Conservation (phyloP, 2,888 invertebrate genomes). For the Rhagophthalmus giganteus region DNA sequence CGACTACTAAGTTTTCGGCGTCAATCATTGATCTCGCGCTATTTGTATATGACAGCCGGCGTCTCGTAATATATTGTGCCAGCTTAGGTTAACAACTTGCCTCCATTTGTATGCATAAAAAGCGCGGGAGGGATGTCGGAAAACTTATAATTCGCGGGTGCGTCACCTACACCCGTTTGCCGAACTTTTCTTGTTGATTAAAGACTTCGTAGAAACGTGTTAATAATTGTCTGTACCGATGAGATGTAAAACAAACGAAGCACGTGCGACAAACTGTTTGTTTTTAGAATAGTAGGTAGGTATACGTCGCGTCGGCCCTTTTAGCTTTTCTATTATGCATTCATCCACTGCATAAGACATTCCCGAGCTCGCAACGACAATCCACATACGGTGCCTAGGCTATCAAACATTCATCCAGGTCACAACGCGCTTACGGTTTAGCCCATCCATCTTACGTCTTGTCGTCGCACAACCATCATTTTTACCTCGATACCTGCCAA, state of each 20-base stretch:
- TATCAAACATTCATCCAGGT: constrained; percentile 53
- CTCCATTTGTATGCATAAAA: constrained; percentile 38
- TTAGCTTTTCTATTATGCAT: constrained; percentile 47
- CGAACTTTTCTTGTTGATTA: constrained; percentile 28
- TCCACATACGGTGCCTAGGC: constrained; percentile 46
- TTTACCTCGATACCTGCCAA: constrained; percentile 20
- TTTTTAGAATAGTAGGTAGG: too few relatives aligned
- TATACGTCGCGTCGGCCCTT: constrained; percentile 26
- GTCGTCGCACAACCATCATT: constrained; percentile 40
- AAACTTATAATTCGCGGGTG: constrained; percentile 28
- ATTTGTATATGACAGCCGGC: constrained; percentile 48
- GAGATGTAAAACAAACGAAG: constrained; percentile 26
- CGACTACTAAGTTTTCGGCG: constrained; percentile 40
- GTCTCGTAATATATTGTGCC: constrained; percentile 38
- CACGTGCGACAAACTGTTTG: too few relatives aligned
- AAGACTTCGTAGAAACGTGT: constrained; percentile 26
- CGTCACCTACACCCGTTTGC: constrained; percentile 29
- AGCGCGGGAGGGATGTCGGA: constrained; percentile 27
- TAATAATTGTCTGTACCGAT: constrained; percentile 25
- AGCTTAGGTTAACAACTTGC: constrained; percentile 37
- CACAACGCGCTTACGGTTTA: constrained; percentile 42
- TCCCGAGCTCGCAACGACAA: constrained; percentile 46
- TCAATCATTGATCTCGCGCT: constrained; percentile 50
- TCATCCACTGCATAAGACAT: constrained; percentile 49
- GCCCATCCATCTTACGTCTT: constrained; percentile 48